Evolutionary conservation across 2,888 invertebrate species (phyloP).

Genomic region (Sisyra terminalis): DNA sequence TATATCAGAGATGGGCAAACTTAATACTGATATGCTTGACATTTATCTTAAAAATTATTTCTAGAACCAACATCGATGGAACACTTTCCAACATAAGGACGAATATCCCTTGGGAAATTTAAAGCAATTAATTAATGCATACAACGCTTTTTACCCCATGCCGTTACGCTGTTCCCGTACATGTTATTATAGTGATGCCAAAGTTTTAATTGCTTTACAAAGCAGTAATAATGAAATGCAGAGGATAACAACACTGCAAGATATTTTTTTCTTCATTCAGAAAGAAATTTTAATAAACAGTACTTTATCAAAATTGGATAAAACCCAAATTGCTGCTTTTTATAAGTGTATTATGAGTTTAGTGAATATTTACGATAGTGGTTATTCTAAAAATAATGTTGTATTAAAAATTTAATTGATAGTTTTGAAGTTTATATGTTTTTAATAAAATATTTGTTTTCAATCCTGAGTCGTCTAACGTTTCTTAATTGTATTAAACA

Average conservation of each 20-base stretch:
- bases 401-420: background rate
- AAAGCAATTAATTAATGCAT: background rate
- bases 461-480: too few species aligned
- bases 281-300: background rate
- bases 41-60: conserved; percentile 1
- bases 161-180: too few species aligned
- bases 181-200: background rate
- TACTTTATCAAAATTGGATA: background rate
- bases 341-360: conserved; percentile 1
- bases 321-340: background rate
- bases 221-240: background rate
- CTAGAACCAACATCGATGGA: background rate
- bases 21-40: too few species aligned
- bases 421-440: too few species aligned
- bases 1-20: too few species aligned
- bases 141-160: too few species aligned
- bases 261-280: background rate
- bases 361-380: background rate
- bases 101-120: background rate
- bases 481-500: too few species aligned
- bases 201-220: background rate
- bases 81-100: background rate
- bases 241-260: background rate
- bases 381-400: background rate
- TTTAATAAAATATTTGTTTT: too few species aligned